Conservation (phyloP, 2,888 invertebrate species). For the Nipponacmea schrenckii region DNA sequence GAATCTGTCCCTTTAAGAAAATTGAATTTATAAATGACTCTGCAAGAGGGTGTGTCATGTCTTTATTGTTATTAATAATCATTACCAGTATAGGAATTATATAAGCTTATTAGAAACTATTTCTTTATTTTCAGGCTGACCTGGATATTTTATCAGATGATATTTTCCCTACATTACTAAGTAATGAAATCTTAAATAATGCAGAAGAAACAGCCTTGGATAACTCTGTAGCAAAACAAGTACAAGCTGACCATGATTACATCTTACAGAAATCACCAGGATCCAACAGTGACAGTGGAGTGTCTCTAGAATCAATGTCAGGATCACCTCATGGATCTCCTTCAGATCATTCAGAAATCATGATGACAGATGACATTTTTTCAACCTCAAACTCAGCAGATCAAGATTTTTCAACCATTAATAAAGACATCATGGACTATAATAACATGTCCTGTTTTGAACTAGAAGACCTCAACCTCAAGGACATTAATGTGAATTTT, state of each 20-base stretch:
- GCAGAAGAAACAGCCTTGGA: conserved; percentile 12
- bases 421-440: neutral
- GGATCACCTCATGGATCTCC: conserved; percentile 35
- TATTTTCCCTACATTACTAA: conserved; percentile 29
- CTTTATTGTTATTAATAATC: no score
- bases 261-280: conserved; percentile 50
- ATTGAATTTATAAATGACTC: no score
- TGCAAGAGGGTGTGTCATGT: no score
- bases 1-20: no score
- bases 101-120: no score
- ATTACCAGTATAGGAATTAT: no score
- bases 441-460: neutral
- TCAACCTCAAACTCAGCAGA: neutral
- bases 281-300: conserved; percentile 56
- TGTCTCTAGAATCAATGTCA: conserved; percentile 47
- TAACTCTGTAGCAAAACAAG: conserved; percentile 12
- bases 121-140: conserved; percentile 40
- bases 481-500: conserved; percentile 18
- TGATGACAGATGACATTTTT: conserved; percentile 27
- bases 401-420: neutral
- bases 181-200: conserved; percentile 14
- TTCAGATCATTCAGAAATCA: conserved; percentile 12
- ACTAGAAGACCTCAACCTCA: conserved; percentile 18
- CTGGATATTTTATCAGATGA: conserved; percentile 39
- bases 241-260: conserved; percentile 53